A percentile compares a stretch with the other conserved stretches of the same genome.
These are phyloP conservation scores for Mionectes macconnelli DNA, from an alignment of 2,113 vertebrate species.

Conservation along the genomic window DNA sequence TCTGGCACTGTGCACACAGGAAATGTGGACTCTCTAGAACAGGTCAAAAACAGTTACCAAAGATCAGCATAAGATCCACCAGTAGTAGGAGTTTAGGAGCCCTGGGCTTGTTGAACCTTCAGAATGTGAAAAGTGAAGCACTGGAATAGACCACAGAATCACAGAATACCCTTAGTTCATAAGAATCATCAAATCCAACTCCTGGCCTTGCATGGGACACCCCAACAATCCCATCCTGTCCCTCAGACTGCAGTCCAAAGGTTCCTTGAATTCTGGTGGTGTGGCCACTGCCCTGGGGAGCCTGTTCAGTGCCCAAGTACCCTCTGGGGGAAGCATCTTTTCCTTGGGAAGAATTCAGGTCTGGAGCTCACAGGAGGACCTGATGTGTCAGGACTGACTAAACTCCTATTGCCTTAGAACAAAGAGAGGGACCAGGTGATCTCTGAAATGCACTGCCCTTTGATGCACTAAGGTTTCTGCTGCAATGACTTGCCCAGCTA, in stretches of 20 bases:
- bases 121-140: background rate
- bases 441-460: background rate
- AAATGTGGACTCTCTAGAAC: fast-evolving
- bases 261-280: fast-evolving
- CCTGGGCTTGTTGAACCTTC: background rate
- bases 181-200: background rate
- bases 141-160: background rate
- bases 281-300: background rate
- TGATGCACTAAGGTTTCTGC: background rate
- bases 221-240: background rate
- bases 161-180: background rate
- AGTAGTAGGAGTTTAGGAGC: fast-evolving
- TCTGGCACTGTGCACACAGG: background rate
- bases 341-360: background rate
- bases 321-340: background rate
- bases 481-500: background rate
- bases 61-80: background rate
- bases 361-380: background rate
- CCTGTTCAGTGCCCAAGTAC: background rate
- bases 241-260: fast-evolving
- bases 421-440: background rate
- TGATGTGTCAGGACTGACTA: background rate
- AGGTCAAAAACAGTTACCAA: background rate
- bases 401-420: background rate
- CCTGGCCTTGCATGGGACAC: background rate